Percentiles rank a stretch among this genome's conserved stretches.
Evolutionary conservation across 2,888 invertebrate genomes (phyloP).

Genomic region (Cerastoderma edule): DNA sequence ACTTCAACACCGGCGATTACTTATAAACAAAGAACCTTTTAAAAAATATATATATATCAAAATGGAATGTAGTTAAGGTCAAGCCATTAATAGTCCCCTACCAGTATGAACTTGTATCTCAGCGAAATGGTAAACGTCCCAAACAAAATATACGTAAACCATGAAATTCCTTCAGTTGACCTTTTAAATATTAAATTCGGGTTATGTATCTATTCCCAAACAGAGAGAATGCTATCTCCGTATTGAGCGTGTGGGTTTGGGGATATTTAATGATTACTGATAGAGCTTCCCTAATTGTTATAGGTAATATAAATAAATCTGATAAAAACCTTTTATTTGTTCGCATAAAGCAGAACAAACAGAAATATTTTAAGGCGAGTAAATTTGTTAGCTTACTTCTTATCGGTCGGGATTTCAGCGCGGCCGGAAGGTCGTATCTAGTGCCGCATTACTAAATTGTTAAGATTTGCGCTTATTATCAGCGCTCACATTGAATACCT

Average conservation of each 20-base stretch:
- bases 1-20: no score
- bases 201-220: background rate
- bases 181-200: slow-evolving; percentile 5
- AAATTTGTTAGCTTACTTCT: slow-evolving; percentile 62
- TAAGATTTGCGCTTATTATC: slow-evolving; percentile 50
- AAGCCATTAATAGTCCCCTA: no score
- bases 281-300: slow-evolving; percentile 48
- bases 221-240: slow-evolving; percentile 17
- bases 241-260: slow-evolving; percentile 16
- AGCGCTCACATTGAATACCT: slow-evolving; percentile 49
- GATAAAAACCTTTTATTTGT: slow-evolving; percentile 63
- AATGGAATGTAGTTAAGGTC: no score
- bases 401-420: slow-evolving; percentile 56
- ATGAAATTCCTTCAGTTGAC: no score
- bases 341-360: slow-evolving; percentile 56
- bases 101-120: no score
- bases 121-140: no score
- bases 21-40: no score
- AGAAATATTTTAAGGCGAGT: slow-evolving; percentile 59
- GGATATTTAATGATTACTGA: slow-evolving; percentile 52
- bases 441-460: slow-evolving; percentile 59
- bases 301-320: slow-evolving; percentile 51
- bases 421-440: slow-evolving; percentile 55
- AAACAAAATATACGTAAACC: no score
- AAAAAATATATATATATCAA: no score